Base-by-base conservation (phyloP, 2,888 invertebrate species). In the Zele albiditarsus region DNA sequence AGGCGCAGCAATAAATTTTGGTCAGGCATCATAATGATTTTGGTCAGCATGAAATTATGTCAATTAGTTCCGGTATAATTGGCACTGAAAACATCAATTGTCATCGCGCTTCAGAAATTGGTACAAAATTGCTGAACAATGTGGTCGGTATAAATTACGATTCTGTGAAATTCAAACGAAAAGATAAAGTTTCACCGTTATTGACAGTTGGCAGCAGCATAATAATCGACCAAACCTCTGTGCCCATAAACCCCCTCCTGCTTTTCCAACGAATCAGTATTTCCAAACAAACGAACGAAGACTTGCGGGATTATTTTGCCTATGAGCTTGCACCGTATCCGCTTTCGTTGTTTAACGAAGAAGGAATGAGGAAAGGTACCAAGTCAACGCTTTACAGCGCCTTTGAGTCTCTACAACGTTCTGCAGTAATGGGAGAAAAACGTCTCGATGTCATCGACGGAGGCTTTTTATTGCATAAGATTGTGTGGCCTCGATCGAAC, bases 261-360 rank as follows among this genome's bases (percentile, higher is more conserved):
- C 82, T 85, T 75, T 85, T 85, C 82, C 88, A 84, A 81, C 80
- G 84, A 31, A 86, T 85, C 77, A 81, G 81, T 81, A 77, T 85
- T 73, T 81, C 28, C 27, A 78, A 77, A 73, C 68, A 77, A 73
- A 70, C 66, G 60, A 77, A 80, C 46, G 80, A 81, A 78, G 80
- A 84, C 73, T 31, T 85, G 60, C 79, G 81, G 78, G 77, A 72
- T 78, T 83, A 78, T 20, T 74, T 78, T 67, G 8, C 27, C 27
- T 80, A 76, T 74, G 80, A 79, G 74, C 73, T 80, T 72, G 33
- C 75, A 31, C 78, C 78, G 23, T 72, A 76, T 70, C 75, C 79
- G 10, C 38, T 68, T 10, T 20, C 71, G 28, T 42, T 78, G 46
- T 78, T 78, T 76, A 74, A 78, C 76, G 76, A 76, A 76, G 53